Evolutionary conservation across 2,797 vertebrate genomes (phyloP).

Genomic region (Poecile montanus): DNA sequence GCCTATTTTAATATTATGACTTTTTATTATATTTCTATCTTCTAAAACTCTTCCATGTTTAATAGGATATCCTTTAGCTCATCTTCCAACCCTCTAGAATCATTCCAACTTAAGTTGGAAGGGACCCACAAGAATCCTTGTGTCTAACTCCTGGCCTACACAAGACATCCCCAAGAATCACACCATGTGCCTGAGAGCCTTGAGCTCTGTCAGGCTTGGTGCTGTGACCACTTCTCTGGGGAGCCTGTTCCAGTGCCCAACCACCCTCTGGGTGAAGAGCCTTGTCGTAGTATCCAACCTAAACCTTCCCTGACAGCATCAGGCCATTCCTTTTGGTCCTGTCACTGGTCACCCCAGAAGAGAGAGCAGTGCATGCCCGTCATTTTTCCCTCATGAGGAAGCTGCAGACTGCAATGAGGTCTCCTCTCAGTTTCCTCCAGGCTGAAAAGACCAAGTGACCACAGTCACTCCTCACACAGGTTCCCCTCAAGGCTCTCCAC

Average conservation of each 20-base stretch:
- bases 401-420: not conserved
- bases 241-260: not conserved
- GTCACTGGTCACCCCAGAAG: not conserved
- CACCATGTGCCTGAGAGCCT: not conserved
- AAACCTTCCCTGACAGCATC: fast-evolving
- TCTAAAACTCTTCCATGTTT: not conserved
- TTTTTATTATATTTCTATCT: not conserved
- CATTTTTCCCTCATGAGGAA: not conserved
- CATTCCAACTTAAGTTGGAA: not conserved
- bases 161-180: not conserved
- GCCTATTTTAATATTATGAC: not conserved
- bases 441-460: not conserved
- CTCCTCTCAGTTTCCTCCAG: not conserved
- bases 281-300: no score
- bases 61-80: not conserved
- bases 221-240: not conserved
- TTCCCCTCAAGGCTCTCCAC: not conserved
- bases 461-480: fast-evolving
- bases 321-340: not conserved
- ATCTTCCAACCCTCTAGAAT: not conserved
- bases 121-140: fast-evolving
- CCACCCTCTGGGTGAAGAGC: not conserved
- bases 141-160: not conserved
- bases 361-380: not conserved
- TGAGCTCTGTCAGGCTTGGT: not conserved